Conservation (phyloP, 2,888 invertebrate species). For the Folsomia candida region DNA sequence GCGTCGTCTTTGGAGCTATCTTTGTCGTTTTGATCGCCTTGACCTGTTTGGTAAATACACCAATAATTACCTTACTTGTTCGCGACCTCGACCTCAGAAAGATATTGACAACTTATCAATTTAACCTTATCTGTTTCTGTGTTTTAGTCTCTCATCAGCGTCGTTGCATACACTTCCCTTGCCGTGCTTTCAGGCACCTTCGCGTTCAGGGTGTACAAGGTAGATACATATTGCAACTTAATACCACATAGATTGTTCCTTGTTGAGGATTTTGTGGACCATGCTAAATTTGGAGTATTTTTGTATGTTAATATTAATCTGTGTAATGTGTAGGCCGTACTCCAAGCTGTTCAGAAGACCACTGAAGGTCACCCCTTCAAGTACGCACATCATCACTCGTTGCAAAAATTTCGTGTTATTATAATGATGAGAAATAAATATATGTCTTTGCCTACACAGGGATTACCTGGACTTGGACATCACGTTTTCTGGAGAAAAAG, state of each 20-base stretch:
- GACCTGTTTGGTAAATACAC: no score
- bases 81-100: no score
- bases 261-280: slow-evolving; percentile 83
- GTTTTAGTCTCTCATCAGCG: slow-evolving; percentile 93
- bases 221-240: no score
- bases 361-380: slow-evolving; percentile 98
- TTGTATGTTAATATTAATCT: no score
- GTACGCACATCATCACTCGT: slow-evolving; percentile 57
- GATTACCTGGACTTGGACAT: slow-evolving; percentile 84
- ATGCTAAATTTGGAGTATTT: slow-evolving; percentile 88
- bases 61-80: no score
- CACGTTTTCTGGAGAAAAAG: slow-evolving; percentile 84
- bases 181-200: slow-evolving; percentile 80
- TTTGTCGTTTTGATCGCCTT: slow-evolving; percentile 87
- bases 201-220: slow-evolving; percentile 94
- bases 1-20: slow-evolving; percentile 85
- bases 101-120: no score
- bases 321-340: no score
- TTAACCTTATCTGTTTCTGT: no score
- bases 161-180: slow-evolving; percentile 88
- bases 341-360: slow-evolving; percentile 89
- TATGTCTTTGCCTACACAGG: slow-evolving; percentile 55
- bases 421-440: no score
- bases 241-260: slow-evolving; percentile 56
- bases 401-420: neutral